phyloP scores from a whole-genome alignment of 2,113 vertebrate genomes.

The Cinclus mexicanus region DNA sequence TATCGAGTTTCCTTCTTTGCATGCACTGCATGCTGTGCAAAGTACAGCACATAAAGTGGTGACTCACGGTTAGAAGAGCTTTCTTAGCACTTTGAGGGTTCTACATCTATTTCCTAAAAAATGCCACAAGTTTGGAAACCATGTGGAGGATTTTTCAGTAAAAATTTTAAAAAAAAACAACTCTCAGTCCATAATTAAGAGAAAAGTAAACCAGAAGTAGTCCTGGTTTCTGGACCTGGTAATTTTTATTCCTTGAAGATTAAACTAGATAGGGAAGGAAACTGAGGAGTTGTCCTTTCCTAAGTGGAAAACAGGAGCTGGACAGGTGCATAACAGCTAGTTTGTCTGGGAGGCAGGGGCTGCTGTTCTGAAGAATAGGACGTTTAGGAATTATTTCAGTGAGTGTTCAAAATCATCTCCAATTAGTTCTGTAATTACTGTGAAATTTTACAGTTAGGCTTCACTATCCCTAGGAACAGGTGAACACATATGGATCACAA shows the following conservation, averaged over 20 bases:
- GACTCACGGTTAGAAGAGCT: neutral
- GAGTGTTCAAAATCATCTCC: neutral
- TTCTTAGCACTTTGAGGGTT: neutral
- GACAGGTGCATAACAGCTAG: neutral
- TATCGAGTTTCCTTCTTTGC: neutral
- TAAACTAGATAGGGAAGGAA: neutral
- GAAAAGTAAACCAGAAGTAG: neutral
- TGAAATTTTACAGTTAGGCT: neutral
- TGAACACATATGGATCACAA: neutral
- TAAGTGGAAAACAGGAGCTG: neutral
- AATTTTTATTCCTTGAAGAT: neutral
- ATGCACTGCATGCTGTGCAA: neutral
- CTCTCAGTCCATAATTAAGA: neutral
- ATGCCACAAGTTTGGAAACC: slow-evolving; percentile 20
- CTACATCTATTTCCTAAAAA: slow-evolving; percentile 9
- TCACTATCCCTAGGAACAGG: neutral
- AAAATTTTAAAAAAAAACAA: neutral
- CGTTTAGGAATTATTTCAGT: neutral
- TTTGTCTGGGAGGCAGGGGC: neutral
- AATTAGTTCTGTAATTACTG: neutral
- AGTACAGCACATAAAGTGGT: neutral
- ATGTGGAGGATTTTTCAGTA: neutral
- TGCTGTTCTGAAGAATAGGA: neutral
- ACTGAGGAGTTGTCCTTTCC: neutral
- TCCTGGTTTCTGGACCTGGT: neutral